Base-by-base conservation (phyloP, 1,140 invertebrate genomes). In the Oreohelix idahoensis region DNA sequence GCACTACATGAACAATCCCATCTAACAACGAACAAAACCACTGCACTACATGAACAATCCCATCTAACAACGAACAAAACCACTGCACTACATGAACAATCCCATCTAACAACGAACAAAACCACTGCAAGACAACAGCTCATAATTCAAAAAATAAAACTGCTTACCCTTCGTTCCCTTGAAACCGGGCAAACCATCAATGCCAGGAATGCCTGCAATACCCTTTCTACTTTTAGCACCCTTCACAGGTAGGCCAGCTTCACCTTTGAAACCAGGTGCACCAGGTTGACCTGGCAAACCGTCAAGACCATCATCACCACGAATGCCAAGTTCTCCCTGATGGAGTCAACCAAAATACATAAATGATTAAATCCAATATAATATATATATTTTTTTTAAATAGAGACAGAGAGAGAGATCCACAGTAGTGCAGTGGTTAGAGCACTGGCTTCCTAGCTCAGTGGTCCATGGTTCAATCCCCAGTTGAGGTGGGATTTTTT, bases 211-310 rank as follows among this genome's bases (percentile, higher is more conserved):
- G 29, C 63, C 63, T 32, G n/a, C n/a, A 11, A 45, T 42, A 26
- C 87, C 87, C 20, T 66, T 79, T 29, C 17, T 15, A 38, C 77
- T 53, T 49, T 69, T 66, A 35, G 29, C 8, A 11, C 77, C 77
- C 15, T 66, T 66, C n/a, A 29, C 63, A 66, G 63, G 63, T 32
- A 66, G 32, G n/a, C 63, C 63, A 66, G 63, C 20, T 17, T 66
- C 63, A 32, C 63, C 63, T 32, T 66, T 66, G n/a, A 66, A 32
- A 15, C 63, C 63, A 66, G 88, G 86, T 26, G 85, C 53, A 20
- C 89, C 89, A 79, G 66, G 78, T 45, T 79, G 79, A 63, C 87
- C 89, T 2, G 63, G 17, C 8, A 66, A 32, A 29, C 63, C 63
- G 32, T 66, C 63, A 32, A 66, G 63, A 8, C 63, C 63, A 32